Evolutionary conservation across 2,888 invertebrate species (phyloP).

Genomic region (Sarcophaga rosellei): DNA sequence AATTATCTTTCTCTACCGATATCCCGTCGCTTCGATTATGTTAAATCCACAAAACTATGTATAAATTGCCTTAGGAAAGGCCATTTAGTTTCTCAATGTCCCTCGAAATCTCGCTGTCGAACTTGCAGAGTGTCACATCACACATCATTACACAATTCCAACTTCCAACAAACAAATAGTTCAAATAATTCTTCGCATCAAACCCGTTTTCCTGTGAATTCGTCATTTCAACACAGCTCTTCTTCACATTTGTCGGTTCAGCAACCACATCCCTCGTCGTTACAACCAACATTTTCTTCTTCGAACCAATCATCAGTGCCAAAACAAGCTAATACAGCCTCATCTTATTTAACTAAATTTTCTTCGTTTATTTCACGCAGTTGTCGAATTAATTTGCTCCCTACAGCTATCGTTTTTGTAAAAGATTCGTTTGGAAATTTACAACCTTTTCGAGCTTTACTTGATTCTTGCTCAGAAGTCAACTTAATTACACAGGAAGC

Average conservation of each 20-base stretch:
- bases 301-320: not conserved
- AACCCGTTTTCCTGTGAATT: not conserved
- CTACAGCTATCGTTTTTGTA: constrained; percentile 28
- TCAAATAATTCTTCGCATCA: constrained; percentile 1
- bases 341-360: constrained; percentile 1
- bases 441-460: constrained; percentile 47
- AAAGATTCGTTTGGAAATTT: constrained; percentile 38
- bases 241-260: not conserved
- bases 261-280: too few relatives aligned
- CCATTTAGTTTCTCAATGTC: constrained; percentile 2
- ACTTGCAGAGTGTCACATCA: constrained; percentile 28
- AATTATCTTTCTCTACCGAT: constrained; percentile 3
- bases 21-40: constrained; percentile 21
- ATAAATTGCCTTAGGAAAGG: constrained; percentile 36
- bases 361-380: not conserved
- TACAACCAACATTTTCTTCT: not conserved
- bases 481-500: constrained; percentile 44
- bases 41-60: constrained; percentile 8
- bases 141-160: constrained; percentile 13
- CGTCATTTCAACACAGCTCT: not conserved
- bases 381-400: constrained; percentile 3
- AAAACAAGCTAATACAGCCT: constrained; percentile 11
- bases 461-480: constrained; percentile 45
- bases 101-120: constrained; percentile 24
- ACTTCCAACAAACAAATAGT: not conserved